Conservation (phyloP, 2,888 invertebrate species). For the Rhamnusium bicolor region DNA sequence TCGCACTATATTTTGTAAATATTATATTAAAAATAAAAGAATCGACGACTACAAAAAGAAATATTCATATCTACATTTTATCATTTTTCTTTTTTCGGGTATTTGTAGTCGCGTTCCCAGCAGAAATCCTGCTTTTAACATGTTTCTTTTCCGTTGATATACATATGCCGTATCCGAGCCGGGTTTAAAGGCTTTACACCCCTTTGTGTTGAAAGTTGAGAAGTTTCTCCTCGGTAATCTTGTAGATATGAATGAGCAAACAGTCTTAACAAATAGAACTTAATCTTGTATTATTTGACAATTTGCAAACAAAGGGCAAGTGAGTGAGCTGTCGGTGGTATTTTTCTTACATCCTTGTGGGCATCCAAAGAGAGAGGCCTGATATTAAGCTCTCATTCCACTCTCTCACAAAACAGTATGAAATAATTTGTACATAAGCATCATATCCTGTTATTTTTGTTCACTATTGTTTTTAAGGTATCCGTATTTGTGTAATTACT, state of each 20-base stretch:
- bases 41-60: background rate
- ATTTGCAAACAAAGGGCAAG: background rate
- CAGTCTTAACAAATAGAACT: background rate
- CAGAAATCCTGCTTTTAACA: background rate
- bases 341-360: background rate
- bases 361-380: background rate
- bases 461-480: no score
- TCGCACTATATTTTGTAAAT: background rate
- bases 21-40: background rate
- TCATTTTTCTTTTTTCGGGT: background rate
- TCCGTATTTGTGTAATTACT: no score
- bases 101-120: background rate
- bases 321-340: background rate
- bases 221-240: background rate
- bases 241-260: background rate
- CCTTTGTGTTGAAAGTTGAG: background rate
- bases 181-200: background rate
- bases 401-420: no score
- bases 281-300: background rate
- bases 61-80: background rate
- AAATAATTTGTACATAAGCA: no score
- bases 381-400: no score
- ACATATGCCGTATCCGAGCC: background rate
- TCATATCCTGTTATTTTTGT: no score
- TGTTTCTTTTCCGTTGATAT: background rate